Percentiles rank a stretch among this genome's conserved stretches.
Conservation (phyloP, 92 coral and sea anemone species). For the Heliopora coerulea region DNA sequence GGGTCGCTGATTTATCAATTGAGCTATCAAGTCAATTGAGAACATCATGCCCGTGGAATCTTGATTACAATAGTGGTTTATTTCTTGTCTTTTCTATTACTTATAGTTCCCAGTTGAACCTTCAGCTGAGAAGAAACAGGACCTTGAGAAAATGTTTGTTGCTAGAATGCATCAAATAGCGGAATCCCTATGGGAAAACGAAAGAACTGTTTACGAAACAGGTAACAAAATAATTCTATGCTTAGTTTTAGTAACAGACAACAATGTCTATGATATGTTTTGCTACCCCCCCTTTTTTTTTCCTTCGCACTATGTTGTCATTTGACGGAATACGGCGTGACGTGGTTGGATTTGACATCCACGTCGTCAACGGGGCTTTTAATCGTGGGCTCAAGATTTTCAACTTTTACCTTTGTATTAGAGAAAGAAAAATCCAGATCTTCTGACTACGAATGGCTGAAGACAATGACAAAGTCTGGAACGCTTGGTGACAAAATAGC, state of each 20-base stretch:
- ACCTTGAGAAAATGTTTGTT: constrained; percentile 29
- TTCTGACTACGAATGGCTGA: constrained; percentile 83
- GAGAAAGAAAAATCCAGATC: constrained; percentile 73
- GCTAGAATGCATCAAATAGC: constrained; percentile 63
- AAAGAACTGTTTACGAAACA: constrained; percentile 64
- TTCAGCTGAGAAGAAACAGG: constrained; percentile 3
- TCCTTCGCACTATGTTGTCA: too few relatives aligned
- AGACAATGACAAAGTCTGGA: constrained; percentile 82
- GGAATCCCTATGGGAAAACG: constrained; percentile 67
- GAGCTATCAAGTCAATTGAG: too few relatives aligned
- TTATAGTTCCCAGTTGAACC: constrained; percentile 4
- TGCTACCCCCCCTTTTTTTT: too few relatives aligned
- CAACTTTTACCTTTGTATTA: too few relatives aligned
- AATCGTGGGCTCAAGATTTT: too few relatives aligned
- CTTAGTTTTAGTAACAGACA: neutral
- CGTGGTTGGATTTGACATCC: too few relatives aligned
- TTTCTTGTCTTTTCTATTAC: neutral
- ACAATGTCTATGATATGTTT: too few relatives aligned
- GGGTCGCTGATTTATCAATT: too few relatives aligned
- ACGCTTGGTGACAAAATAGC: constrained; percentile 94
- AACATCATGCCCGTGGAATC: too few relatives aligned
- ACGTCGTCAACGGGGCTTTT: too few relatives aligned
- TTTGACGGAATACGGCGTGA: too few relatives aligned
- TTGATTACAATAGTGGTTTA: too few relatives aligned
- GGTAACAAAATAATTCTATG: constrained; percentile 34